Base-by-base conservation (phyloP, 2,113 vertebrate species). In the Anolis sagrei region DNA sequence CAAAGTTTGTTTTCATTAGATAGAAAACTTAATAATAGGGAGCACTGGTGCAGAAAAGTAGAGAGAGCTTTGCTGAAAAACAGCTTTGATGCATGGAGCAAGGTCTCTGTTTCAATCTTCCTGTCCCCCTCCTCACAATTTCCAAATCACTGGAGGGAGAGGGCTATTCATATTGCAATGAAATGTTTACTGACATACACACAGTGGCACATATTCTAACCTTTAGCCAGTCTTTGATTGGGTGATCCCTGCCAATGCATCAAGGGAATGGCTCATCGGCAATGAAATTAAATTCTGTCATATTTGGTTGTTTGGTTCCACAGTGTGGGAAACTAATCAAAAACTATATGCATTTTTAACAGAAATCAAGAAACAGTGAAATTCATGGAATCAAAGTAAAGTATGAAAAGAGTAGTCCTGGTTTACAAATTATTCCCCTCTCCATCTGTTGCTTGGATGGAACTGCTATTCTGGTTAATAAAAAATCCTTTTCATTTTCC, bases 211-310 rank as follows among this genome's bases (percentile, higher is more conserved):
- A 93, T 94, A 93, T 95, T 72, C 84, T 93, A 91, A 94, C 89
- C 90, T 93, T 93, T 90, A 88, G 54, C 91, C 84, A 83, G 76
- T 76, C 76, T 93, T 91, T 94, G 87, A 95, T 90, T 92, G 91
- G 90, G 51, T 93, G 87, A 95, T 93, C 87, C 79, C 86, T 92
- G 44, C 0, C 68, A 79, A 54, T 54, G 81, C 5, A 51, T 93
- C 78, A 88, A 92, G 76, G 85, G 76, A 93, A 94, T 82, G 54
- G 29, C 23, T 94, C 64, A 84, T 92, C 86, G 87, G 54, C n/a
- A 84, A 69, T 73, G 93, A 92, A 93, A 95, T 93, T 92, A 91
- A 91, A 94, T 93, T 92, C 48, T 92, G 49, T 92, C 86, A 90
- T 86, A 91, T 10, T 2, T 32, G 54, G 82, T 82, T 90, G 85